Base-by-base conservation (phyloP, 1,140 invertebrate genomes). In the Dicyema japonicum region DNA sequence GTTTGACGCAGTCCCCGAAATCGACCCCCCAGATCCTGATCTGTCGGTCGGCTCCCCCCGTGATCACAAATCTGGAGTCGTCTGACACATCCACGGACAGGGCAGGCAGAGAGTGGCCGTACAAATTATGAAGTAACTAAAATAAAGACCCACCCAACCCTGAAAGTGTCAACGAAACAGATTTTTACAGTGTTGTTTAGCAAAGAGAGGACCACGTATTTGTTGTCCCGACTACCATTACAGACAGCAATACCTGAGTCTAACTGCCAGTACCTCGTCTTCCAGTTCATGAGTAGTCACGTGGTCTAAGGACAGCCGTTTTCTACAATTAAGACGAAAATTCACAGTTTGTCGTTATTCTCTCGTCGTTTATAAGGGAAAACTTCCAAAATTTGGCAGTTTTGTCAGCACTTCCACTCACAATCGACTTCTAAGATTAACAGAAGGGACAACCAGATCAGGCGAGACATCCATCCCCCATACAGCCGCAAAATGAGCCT, bases 1-100 rank as follows among this genome's bases (percentile, higher is more conserved):
- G 62, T 31, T 51, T 56, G 33, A 56, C 54, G 39, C 78, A 90
- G 49, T 97, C 80, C 12, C 85, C 88, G 54, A 88, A 94, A 50
- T 92, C 78, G 44, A 94, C 60, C 23, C 82, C 80, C 82, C 82
- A 97, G 33, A 94, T 69, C 57, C 90, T 85, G 3, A 92, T 61
- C 48, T 76, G 85, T 13, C 78, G 61, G 54, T 97, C 88, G 0
- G 67, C 67, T 11, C 78, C 85, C 14, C 80, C 82, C 0, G 82
- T 88, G 2, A 64, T 71, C 32, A 94, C 67, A 2, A 94, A 40
- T 2, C 61, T 62, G 1, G 66, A 72, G 50, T 94, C 82, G 36
- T 65, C 67, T 1, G 70, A 76, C 35, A 94, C 82, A 43, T 92
- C 80, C 57, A 94, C 60, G 38, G 69, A 72, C 0, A 72, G 53